These are phyloP conservation scores for Holotrichia oblita DNA, from an alignment of 1,140 invertebrate genomes.

Conservation along the genomic window DNA sequence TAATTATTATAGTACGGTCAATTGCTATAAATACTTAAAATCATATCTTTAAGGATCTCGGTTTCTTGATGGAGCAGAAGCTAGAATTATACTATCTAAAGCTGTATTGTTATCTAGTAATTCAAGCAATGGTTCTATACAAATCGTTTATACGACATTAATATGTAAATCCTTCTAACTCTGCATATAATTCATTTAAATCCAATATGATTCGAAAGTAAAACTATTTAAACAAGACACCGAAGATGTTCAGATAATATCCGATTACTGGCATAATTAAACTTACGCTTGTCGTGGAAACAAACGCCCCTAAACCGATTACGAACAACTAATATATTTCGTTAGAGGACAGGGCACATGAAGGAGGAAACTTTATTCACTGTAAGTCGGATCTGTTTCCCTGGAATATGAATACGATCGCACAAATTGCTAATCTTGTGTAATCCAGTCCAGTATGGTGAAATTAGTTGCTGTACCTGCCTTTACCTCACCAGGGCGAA, in stretches of 20 bases:
- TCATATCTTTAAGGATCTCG: too few species aligned
- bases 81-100: too few species aligned
- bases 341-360: not conserved
- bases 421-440: conserved; percentile 6
- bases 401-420: not conserved
- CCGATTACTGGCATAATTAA: not conserved
- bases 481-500: not conserved
- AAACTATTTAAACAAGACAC: not conserved
- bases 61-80: too few species aligned
- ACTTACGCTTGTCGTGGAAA: not conserved
- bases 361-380: not conserved
- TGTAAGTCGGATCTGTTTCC: not conserved
- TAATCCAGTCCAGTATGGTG: not conserved
- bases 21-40: too few species aligned
- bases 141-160: too few species aligned
- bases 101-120: too few species aligned
- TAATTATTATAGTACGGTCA: too few species aligned
- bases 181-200: not conserved
- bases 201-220: not conserved
- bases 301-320: conserved; percentile 3
- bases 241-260: not conserved
- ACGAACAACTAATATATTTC: conserved; percentile 7
- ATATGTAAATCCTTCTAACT: too few species aligned
- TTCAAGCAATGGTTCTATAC: too few species aligned
- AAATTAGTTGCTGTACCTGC: conserved; percentile 4